phyloP scores from a whole-genome alignment of 1,140 invertebrate species.

The Hypsibius dujardini region DNA sequence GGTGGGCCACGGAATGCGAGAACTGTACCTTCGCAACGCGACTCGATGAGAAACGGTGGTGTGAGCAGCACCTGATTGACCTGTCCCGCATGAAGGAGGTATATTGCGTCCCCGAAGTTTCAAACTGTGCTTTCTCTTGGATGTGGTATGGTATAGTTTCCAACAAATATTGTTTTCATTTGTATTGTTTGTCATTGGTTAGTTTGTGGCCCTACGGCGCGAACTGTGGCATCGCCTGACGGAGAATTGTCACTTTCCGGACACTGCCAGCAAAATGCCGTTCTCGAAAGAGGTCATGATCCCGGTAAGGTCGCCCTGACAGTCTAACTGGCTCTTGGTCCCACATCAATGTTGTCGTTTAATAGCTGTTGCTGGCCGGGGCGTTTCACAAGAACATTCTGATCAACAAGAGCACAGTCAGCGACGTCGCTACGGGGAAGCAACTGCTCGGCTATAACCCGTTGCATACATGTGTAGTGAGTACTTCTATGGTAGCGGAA shows the following conservation, averaged over 20 bases:
- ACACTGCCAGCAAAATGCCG: not conserved
- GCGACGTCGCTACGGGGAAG: not conserved
- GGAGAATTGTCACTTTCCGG: not conserved
- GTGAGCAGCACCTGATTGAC: not conserved
- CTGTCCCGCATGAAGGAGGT: slow-evolving; percentile 12
- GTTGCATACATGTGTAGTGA: not conserved
- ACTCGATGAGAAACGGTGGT: not conserved
- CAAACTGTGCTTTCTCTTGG: not conserved
- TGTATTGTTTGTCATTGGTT: too few species aligned
- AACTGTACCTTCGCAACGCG: not conserved
- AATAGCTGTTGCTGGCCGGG: not conserved
- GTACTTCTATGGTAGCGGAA: not conserved
- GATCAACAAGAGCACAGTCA: not conserved
- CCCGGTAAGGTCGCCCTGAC: slow-evolving; percentile 7
- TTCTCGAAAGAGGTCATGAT: not conserved
- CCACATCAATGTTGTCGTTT: not conserved
- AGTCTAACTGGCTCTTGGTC: not conserved
- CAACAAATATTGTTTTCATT: too few species aligned
- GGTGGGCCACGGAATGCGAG: not conserved
- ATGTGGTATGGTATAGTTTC: too few species aligned
- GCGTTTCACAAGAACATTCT: not conserved
- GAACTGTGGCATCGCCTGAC: not conserved
- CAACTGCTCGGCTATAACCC: not conserved
- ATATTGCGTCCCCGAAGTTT: not conserved
- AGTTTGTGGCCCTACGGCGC: not conserved